Percentiles rank a stretch among this genome's conserved stretches.
Evolutionary conservation across 2,888 invertebrate genomes (phyloP).

Genomic region (Polyommatus icarus): DNA sequence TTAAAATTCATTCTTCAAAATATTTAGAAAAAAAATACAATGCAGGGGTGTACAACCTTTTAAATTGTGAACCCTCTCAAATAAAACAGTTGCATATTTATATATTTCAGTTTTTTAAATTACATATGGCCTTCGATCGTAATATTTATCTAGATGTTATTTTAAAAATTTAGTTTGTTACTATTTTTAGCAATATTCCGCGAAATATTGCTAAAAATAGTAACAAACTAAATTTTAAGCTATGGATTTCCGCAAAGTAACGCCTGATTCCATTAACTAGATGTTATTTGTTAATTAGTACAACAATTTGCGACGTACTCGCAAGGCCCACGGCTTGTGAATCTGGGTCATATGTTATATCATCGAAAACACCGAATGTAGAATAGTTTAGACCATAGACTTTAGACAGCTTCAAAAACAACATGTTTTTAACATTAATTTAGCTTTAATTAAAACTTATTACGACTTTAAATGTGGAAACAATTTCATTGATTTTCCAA

Average conservation of each 20-base stretch:
- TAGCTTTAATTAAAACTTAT: not conserved
- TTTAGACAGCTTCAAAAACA: not conserved
- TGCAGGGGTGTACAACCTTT: not conserved
- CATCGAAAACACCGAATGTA: not conserved
- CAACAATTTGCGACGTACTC: not conserved
- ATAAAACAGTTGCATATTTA: not conserved
- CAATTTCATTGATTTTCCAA: too few species aligned
- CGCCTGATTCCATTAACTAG: too few species aligned
- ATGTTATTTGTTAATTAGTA: slow-evolving; percentile 19
- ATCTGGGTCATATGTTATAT: slow-evolving; percentile 18
- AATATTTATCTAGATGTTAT: slow-evolving; percentile 15
- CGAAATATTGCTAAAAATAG: too few species aligned
- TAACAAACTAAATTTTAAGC: too few species aligned
- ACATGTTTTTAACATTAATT: not conserved
- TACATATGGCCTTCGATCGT: not conserved
- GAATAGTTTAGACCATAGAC: not conserved
- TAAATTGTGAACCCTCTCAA: not conserved
- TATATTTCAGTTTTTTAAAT: not conserved
- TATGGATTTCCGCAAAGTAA: too few species aligned
- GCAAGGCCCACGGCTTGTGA: not conserved
- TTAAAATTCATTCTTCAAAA: too few species aligned
- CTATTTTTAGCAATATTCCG: too few species aligned
- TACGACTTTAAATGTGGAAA: not conserved
- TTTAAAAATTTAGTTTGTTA: too few species aligned
- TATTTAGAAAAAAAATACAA: too few species aligned